These are phyloP conservation scores for Podarcis lilfordi DNA, from an alignment of 2,797 vertebrate genomes.

Conservation along the genomic window DNA sequence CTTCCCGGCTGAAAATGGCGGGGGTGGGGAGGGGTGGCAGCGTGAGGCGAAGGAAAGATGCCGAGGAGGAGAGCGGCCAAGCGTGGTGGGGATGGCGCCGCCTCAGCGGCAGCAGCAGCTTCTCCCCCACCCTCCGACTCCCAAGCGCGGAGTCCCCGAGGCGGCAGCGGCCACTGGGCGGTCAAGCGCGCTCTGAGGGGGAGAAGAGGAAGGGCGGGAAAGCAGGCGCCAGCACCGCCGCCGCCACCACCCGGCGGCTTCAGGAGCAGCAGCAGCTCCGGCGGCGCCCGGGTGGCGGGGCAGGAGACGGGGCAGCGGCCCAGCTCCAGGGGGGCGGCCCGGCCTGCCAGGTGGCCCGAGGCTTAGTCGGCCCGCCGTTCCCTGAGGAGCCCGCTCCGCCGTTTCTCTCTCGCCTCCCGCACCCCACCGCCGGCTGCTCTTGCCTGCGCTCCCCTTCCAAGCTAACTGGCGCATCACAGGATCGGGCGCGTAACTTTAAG, in stretches of 20 bases:
- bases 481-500: not conserved
- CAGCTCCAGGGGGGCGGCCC: fast-evolving
- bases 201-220: conserved; percentile 3
- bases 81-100: conserved; percentile 41
- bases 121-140: not conserved
- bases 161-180: conserved; percentile 35
- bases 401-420: too few relatives aligned
- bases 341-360: not conserved
- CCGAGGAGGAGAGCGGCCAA: conserved; percentile 35
- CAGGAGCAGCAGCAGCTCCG: conserved; percentile 18
- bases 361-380: not conserved
- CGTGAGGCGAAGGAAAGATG: conserved; percentile 59
- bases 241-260: conserved; percentile 55
- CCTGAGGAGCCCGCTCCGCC: too few relatives aligned
- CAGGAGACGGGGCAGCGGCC: not conserved
- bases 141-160: conserved; percentile 19
- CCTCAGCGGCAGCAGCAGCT: conserved; percentile 12
- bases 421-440: not conserved
- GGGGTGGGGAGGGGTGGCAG: conserved; percentile 21
- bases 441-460: not conserved
- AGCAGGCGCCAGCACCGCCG: conserved; percentile 35
- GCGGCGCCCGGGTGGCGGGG: not conserved
- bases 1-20: conserved; percentile 51
- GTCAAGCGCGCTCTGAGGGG: conserved; percentile 7
- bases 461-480: not conserved